These are phyloP conservation scores for Orestias chungarensis DNA, from an alignment of 2,797 vertebrate species.

Conservation along the genomic window DNA sequence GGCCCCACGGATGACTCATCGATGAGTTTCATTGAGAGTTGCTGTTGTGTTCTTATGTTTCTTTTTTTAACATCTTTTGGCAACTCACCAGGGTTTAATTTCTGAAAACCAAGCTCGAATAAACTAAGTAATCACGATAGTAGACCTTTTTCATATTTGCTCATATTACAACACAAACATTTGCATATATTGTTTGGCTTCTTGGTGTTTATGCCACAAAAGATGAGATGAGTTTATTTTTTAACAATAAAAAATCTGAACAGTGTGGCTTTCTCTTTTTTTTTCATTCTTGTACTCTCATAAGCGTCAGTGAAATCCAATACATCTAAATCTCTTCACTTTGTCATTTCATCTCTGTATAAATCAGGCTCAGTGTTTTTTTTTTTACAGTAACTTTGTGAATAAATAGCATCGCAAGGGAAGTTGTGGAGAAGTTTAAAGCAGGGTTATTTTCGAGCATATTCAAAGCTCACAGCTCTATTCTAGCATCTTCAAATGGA, in stretches of 20 bases:
- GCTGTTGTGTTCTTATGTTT: conserved; percentile 27
- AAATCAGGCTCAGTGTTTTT: background rate
- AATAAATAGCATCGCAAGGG: background rate
- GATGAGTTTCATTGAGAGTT: conserved; percentile 64
- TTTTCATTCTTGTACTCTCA: background rate
- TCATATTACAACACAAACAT: background rate
- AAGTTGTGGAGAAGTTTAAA: conserved; percentile 1
- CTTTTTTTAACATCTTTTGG: conserved; percentile 9
- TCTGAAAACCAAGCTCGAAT: conserved; percentile 30
- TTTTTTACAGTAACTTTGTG: background rate
- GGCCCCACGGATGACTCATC: conserved; percentile 71
- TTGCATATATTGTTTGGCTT: background rate
- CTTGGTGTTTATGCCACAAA: background rate
- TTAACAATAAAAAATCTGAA: background rate
- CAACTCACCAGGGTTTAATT: conserved; percentile 29
- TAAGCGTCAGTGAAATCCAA: background rate
- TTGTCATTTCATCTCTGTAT: background rate
- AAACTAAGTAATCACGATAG: conserved; percentile 3
- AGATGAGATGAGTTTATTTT: background rate
- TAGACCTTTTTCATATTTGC: background rate
- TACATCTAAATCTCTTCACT: background rate
- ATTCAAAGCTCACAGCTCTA: background rate
- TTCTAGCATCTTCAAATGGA: background rate
- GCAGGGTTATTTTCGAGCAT: background rate
- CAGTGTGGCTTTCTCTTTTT: background rate